Conservation (phyloP, 2,888 invertebrate species). For the Drosophila lutescens region DNA sequence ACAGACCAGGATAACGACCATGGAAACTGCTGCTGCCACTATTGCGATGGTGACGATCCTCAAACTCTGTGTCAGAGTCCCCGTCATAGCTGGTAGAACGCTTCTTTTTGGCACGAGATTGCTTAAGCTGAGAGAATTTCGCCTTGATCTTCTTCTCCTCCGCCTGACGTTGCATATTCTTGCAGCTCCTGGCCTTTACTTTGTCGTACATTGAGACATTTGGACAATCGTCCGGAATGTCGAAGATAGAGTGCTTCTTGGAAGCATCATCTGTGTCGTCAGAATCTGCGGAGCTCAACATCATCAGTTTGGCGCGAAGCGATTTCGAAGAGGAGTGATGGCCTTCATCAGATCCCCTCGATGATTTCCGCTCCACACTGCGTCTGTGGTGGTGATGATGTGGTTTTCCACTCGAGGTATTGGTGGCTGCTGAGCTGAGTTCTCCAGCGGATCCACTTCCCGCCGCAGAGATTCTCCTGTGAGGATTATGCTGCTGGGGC, state of each 20-base stretch:
- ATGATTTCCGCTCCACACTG: slow-evolving; percentile 75
- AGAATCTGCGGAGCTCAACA: slow-evolving; percentile 89
- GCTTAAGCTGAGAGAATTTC: slow-evolving; percentile 94
- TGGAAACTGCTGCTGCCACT: slow-evolving; percentile 75
- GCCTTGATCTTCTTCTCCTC: slow-evolving; percentile 96
- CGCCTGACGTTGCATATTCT: slow-evolving; percentile 96
- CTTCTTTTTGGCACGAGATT: slow-evolving; percentile 95
- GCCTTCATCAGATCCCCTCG: slow-evolving; percentile 71
- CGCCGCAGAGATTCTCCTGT: slow-evolving; percentile 70
- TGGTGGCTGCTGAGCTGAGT: slow-evolving; percentile 53
- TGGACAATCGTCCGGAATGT: slow-evolving; percentile 92
- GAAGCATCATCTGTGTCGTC: slow-evolving; percentile 86
- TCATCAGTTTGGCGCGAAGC: slow-evolving; percentile 82
- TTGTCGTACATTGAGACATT: slow-evolving; percentile 99
- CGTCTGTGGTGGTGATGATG: slow-evolving; percentile 63
- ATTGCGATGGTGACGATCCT: slow-evolving; percentile 80
- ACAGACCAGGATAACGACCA: slow-evolving; percentile 58
- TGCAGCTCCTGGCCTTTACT: slow-evolving; percentile 96
- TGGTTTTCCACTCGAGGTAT: slow-evolving; percentile 57
- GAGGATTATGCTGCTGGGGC: slow-evolving; percentile 55
- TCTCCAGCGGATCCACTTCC: slow-evolving; percentile 73
- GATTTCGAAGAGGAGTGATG: slow-evolving; percentile 71
- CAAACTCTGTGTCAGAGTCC: slow-evolving; percentile 90
- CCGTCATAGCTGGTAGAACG: slow-evolving; percentile 95
- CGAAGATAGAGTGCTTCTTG: slow-evolving; percentile 96